phyloP scores from a whole-genome alignment of 2,888 invertebrate genomes.

The Brenthis ino region DNA sequence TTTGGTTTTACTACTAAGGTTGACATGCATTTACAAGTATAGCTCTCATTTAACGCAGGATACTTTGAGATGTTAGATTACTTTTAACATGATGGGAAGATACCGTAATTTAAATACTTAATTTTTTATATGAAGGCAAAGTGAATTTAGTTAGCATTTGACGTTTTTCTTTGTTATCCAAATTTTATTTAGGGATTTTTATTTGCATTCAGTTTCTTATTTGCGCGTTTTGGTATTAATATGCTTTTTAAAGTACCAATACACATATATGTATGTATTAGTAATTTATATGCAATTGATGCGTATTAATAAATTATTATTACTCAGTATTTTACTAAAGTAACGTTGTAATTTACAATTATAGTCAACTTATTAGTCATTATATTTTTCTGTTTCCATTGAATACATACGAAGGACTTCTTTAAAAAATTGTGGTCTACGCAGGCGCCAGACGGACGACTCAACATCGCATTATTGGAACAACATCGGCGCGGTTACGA shows the following conservation, averaged over 20 bases:
- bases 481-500: slow-evolving; percentile 48
- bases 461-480: slow-evolving; percentile 35
- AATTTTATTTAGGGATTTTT: no score
- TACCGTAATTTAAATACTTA: neutral
- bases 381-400: slow-evolving; percentile 16
- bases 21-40: no score
- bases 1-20: neutral
- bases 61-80: no score
- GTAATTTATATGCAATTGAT: neutral
- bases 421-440: slow-evolving; percentile 32
- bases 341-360: slow-evolving; percentile 3
- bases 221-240: no score
- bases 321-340: neutral
- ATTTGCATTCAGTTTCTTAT: no score
- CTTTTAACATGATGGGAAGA: neutral
- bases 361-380: slow-evolving; percentile 25
- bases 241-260: no score
- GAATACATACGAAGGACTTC: slow-evolving; percentile 13
- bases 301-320: slow-evolving; percentile 2
- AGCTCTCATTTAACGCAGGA: no score
- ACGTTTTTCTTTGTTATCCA: no score
- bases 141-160: neutral
- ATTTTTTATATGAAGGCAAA: neutral
- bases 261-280: no score
- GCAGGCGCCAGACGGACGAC: slow-evolving; percentile 37